Percentiles rank a stretch among this genome's conserved stretches.
Evolutionary conservation across 2,888 invertebrate genomes (phyloP).

Genomic region (Pammene fasciana): DNA sequence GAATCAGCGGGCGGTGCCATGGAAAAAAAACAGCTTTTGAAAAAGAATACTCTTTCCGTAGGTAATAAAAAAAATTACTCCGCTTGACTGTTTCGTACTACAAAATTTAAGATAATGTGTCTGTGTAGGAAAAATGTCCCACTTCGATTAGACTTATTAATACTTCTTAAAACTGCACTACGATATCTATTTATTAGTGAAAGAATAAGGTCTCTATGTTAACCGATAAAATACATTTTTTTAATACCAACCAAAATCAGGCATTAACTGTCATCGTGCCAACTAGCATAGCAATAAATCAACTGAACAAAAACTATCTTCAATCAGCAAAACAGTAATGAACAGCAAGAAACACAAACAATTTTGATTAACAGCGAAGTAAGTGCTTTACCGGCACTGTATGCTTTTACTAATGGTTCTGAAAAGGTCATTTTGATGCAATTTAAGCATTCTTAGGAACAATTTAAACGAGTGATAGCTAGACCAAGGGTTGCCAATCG

Average conservation of each 20-base stretch:
- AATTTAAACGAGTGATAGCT: constrained; percentile 9
- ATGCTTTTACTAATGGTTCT: not conserved
- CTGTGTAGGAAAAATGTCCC: no score
- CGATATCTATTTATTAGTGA: no score
- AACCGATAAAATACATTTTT: no score
- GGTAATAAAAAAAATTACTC: no score
- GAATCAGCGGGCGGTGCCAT: constrained; percentile 37
- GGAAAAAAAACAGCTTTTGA: not conserved
- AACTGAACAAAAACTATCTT: constrained; percentile 9
- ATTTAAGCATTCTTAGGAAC: constrained; percentile 11
- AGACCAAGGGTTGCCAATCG: not conserved
- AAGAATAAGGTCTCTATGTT: no score
- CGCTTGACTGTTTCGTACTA: no score
- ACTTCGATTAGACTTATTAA: no score
- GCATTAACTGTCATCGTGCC: not conserved
- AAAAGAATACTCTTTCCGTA: no score
- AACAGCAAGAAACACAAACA: constrained; percentile 15
- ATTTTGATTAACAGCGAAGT: constrained; percentile 16
- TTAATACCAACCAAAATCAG: not conserved
- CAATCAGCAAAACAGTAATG: constrained; percentile 1
- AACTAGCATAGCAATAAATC: not conserved
- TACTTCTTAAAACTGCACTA: no score
- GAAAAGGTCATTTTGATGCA: constrained; percentile 13
- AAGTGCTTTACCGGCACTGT: constrained; percentile 7
- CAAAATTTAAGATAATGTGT: no score